Evolutionary conservation across 2,113 vertebrate genomes (phyloP).

Genomic region (Clinocottus analis): DNA sequence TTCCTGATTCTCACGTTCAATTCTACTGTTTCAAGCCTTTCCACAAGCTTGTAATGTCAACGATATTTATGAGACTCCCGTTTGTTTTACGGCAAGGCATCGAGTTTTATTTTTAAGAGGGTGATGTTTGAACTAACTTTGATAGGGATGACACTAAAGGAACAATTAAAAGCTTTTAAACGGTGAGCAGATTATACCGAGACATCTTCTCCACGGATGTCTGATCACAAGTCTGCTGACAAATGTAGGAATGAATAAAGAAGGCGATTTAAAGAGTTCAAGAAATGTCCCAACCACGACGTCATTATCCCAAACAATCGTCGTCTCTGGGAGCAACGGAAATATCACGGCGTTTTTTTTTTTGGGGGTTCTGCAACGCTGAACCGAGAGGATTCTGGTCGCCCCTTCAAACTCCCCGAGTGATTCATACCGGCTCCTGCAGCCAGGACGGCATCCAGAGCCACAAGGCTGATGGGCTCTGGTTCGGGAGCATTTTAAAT

Average conservation of each 20-base stretch:
- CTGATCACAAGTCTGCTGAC: conserved; percentile 24
- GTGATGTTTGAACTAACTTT: conserved; percentile 62
- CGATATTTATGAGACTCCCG: conserved; percentile 63
- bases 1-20: conserved; percentile 56
- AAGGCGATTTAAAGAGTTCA: conserved; percentile 37
- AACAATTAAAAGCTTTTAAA: conserved; percentile 50
- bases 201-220: conserved; percentile 14
- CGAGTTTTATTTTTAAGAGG: conserved; percentile 52
- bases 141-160: conserved; percentile 54
- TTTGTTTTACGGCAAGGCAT: conserved; percentile 29
- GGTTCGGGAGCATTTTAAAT: conserved; percentile 42
- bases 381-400: conserved; percentile 41
- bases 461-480: conserved; percentile 50
- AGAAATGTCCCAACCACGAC: conserved; percentile 37
- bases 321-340: conserved; percentile 57
- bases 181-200: conserved; percentile 15
- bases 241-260: conserved; percentile 31
- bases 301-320: conserved; percentile 66
- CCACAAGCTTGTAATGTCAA: conserved; percentile 67
- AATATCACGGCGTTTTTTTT: conserved; percentile 41
- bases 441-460: conserved; percentile 59
- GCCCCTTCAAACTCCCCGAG: conserved; percentile 36
- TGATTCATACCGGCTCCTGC: conserved; percentile 66
- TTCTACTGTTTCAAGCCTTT: conserved; percentile 46
- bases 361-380: no score